Base-by-base conservation (phyloP, 2,888 invertebrate genomes). In the Phyto melanocephala region DNA sequence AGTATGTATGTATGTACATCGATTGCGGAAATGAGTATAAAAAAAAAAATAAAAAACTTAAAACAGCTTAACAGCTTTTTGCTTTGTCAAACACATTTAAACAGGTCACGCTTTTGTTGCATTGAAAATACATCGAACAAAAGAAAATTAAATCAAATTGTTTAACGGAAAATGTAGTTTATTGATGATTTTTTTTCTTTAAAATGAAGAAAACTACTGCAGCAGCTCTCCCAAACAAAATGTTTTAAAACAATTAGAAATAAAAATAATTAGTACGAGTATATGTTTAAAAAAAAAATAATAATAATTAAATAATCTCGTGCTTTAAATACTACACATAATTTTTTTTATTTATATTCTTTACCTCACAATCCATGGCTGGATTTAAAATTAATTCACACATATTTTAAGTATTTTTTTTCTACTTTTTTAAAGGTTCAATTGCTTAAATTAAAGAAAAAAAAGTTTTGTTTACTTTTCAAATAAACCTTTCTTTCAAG, bases 351-450 rank as follows among this genome's bases (percentile, higher is more conserved):
- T 15, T 47, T 45, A 28, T 24, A 56, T 60, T 60, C 6, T 78
- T 84, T 89, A 89, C 89, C 89, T 89, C 86, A 79, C 86, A 87
- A 68, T 88, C 86, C 79, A 87, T 85, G 77, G 86, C 84, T 84
- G 88, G 88, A 86, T 88, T 88, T 84, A 89, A 85, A 60, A 88
- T 85, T 85, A 89, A 86, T 86, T 89, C 89, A 85, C 89, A 89
- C 89, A 89, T 89, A 65, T 76, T 77, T 83, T 40, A 13, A 58
- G n/a, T 24, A 13, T 52, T 60, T 40, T 28, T 2, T 28, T 20
- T 67, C 0, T 60, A 52, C 45, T 20, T 33, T 63, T 37, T 24
- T 20, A 22, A n/a, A n/a, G n/a, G 28, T 62, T 50, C 13, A 60
- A 8, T 40, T 28, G 17, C 24, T 63, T 42, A 22, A 22, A 58